A percentile compares a stretch with the other conserved stretches of the same genome.
Conservation (phyloP, 2,797 vertebrate genomes). For the Urocyon cinereoargenteus region DNA sequence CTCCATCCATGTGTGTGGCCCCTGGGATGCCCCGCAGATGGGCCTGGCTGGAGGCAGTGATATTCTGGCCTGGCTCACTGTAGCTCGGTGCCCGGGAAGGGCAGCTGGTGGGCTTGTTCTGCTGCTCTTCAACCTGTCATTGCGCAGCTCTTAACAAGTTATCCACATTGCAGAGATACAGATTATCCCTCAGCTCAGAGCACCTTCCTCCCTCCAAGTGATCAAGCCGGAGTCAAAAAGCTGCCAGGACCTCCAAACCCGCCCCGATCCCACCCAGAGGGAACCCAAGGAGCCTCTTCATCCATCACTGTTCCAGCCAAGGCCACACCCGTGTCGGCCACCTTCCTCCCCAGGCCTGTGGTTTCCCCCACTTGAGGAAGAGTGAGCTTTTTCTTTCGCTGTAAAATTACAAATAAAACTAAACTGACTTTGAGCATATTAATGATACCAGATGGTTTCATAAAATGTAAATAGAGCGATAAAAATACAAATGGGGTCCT, state of each 20-base stretch:
- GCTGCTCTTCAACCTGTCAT: conserved; percentile 81
- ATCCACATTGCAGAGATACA: conserved; percentile 1
- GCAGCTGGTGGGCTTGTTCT: conserved; percentile 69
- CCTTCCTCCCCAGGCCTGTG: background rate
- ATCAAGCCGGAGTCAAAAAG: background rate
- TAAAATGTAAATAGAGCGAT: conserved; percentile 86
- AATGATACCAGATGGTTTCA: conserved; percentile 86
- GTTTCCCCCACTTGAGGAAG: conserved; percentile 23
- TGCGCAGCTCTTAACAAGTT: conserved; percentile 66
- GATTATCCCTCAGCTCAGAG: conserved; percentile 70
- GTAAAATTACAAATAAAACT: conserved; percentile 73
- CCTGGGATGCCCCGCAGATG: conserved; percentile 16
- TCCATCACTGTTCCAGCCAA: background rate
- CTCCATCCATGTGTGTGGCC: background rate
- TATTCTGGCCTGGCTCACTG: conserved; percentile 71
- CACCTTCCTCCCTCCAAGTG: conserved; percentile 7
- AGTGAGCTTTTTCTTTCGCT: conserved; percentile 41
- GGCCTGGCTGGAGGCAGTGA: conserved; percentile 54
- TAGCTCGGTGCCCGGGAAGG: conserved; percentile 64
- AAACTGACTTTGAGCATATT: conserved; percentile 82
- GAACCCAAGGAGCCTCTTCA: background rate
- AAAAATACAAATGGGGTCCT: conserved; percentile 82
- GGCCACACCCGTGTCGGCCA: fast-evolving
- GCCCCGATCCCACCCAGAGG: background rate
- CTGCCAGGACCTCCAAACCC: background rate